phyloP scores from a whole-genome alignment of 2,113 vertebrate species.

The Ornithorhynchus anatinus region DNA sequence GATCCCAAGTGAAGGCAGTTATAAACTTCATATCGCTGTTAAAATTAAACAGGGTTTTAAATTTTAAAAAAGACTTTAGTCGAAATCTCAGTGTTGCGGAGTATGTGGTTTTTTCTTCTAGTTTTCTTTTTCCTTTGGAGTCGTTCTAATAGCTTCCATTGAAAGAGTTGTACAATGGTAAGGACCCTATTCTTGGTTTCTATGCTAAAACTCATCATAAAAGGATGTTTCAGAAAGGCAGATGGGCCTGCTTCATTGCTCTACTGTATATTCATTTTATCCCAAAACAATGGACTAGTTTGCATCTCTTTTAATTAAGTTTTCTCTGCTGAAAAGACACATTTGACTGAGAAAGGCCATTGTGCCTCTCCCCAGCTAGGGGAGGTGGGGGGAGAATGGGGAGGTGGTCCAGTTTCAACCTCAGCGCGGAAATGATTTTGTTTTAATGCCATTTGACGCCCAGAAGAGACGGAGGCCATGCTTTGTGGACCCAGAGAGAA shows the following conservation, averaged over 20 bases:
- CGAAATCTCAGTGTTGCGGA: no score
- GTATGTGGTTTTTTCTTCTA: not conserved
- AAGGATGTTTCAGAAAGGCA: not conserved
- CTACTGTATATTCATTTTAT: not conserved
- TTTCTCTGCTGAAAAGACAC: not conserved
- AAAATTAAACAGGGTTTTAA: no score
- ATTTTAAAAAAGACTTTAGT: no score
- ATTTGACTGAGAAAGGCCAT: not conserved
- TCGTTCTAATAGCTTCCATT: not conserved
- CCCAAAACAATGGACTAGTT: not conserved
- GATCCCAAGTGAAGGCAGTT: no score
- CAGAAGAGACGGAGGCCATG: no score
- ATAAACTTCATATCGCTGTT: no score
- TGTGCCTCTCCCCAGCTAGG: not conserved
- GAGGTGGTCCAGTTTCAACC: rapidly evolving
- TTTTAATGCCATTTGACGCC: no score
- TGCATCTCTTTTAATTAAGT: not conserved
- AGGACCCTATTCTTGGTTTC: not conserved
- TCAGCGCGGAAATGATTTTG: no score
- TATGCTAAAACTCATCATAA: not conserved
- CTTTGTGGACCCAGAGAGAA: no score
- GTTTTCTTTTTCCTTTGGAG: not conserved
- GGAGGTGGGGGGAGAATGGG: not conserved
- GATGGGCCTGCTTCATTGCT: not conserved
- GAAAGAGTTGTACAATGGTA: not conserved